Conservation (phyloP, 2,113 vertebrate species). For the Motacilla alba region DNA sequence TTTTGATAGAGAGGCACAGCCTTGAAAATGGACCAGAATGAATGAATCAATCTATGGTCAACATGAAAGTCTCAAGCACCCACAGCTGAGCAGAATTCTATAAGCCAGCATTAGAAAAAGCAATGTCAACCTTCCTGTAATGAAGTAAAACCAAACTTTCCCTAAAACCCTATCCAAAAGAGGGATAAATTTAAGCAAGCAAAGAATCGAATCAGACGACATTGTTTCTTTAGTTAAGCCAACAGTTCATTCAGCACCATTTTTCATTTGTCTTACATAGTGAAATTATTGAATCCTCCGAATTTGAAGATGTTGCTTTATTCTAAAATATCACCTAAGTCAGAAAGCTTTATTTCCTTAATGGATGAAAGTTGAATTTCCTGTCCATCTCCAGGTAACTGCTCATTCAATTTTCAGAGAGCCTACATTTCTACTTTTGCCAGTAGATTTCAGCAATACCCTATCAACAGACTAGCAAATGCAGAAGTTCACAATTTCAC, state of each 20-base stretch:
- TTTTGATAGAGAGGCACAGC: neutral
- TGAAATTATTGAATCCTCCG: neutral
- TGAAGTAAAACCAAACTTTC: neutral
- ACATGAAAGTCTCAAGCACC: neutral
- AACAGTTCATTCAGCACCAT: neutral
- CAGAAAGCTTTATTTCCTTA: neutral
- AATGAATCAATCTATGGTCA: neutral
- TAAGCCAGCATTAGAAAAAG: neutral
- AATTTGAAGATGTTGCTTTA: neutral
- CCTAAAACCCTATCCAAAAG: neutral
- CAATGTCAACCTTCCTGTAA: neutral
- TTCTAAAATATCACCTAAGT: neutral
- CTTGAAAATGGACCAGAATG: neutral
- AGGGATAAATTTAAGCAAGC: neutral
- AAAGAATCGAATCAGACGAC: neutral
- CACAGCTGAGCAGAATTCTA: neutral
- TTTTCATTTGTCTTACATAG: neutral
- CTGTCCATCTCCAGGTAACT: neutral
- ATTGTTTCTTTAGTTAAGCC: neutral
- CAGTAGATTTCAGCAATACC: constrained; percentile 31
- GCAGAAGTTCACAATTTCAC: neutral
- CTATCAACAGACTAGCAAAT: neutral
- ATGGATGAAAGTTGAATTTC: neutral
- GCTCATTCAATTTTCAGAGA: neutral
- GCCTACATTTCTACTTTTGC: neutral